Evolutionary conservation across 2,797 vertebrate species (phyloP), one percentile per base, ranked within the genome.

Genomic region (Enteromius afrohamiltoni): DNA sequence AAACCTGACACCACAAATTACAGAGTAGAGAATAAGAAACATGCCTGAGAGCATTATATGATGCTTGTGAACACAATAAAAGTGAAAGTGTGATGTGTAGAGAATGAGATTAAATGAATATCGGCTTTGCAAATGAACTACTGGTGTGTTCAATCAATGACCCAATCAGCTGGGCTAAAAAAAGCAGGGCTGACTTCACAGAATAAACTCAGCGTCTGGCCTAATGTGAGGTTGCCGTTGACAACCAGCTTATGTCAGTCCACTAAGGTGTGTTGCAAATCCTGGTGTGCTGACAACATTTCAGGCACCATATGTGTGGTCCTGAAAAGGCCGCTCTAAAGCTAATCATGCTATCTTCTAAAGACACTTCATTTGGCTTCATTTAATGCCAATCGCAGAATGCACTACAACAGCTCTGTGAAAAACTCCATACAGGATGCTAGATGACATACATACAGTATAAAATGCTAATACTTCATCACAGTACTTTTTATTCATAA

Each of bases 1-100:
- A 53, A 64, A 75, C 45, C 71, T 75, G 71, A 76, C 70, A 82
- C 70, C 29, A 51, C 45, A 0, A 82, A 76, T 82, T 67, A 82
- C 45, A 82, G 60, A 17, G 37, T 0, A 64, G 26, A 23, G 29
- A 53, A 74, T 42, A 49, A 79, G 1, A 31, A 45, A 29, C 49
- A 65, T 26, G 29, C 58, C n/a, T 10, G 14, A 49, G 80, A 53
- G 60, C 31, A 53, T 76, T 16, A 40, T 14, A 67, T 55, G 70
- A 65, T 64, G 69, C 29, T 70, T 42, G 53, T 51, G n/a, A 37
- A 79, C 26, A 73, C 86, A 79, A 47, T 47, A 3, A 78, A 40
- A 70, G 17, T 6, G 8, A 64, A 29, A 29, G 16, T 2, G 10
- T 40, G 6, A 65, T 53, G 19, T 4, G 21, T 49, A 70, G 49